These are phyloP conservation scores for Drosophila helvetica DNA, from an alignment of 2,888 invertebrate species.

Conservation along the genomic window DNA sequence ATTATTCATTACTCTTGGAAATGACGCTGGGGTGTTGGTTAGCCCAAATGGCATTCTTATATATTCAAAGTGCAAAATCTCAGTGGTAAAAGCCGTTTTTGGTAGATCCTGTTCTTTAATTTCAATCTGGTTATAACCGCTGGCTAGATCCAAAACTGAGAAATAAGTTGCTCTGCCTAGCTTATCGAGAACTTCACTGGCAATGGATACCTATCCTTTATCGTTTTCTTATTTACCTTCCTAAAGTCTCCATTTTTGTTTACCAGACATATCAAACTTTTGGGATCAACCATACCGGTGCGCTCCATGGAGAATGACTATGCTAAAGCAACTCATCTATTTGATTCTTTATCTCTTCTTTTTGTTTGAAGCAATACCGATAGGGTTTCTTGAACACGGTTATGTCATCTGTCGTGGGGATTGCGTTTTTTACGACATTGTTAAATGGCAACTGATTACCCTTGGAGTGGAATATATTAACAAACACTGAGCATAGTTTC, in stretches of 20 bases:
- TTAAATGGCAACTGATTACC: slow-evolving; percentile 1
- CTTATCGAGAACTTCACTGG: slow-evolving; percentile 2
- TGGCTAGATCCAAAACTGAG: slow-evolving; percentile 15
- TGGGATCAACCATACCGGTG: slow-evolving; percentile 12
- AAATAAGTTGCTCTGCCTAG: slow-evolving; percentile 9
- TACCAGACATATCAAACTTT: not conserved
- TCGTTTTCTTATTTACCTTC: slow-evolving; percentile 13
- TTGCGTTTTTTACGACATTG: slow-evolving; percentile 5
- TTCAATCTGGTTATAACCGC: slow-evolving; percentile 15
- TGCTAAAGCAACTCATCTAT: slow-evolving; percentile 14
- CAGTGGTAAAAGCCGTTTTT: slow-evolving; percentile 7
- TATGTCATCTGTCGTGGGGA: slow-evolving; percentile 5
- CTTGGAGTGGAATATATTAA: not conserved
- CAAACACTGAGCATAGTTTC: not conserved
- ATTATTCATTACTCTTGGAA: slow-evolving; percentile 8
- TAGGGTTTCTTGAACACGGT: not conserved
- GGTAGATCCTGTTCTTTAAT: not conserved
- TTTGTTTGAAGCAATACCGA: slow-evolving; percentile 1
- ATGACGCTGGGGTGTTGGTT: slow-evolving; percentile 8
- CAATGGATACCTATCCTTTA: slow-evolving; percentile 13
- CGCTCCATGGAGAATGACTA: slow-evolving; percentile 17
- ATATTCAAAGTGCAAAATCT: slow-evolving; percentile 10
- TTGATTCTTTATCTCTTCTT: slow-evolving; percentile 8
- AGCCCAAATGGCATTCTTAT: slow-evolving; percentile 17
- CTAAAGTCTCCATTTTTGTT: slow-evolving; percentile 11